Evolutionary conservation across 2,888 invertebrate genomes (phyloP), one percentile per base, ranked within the genome.

Genomic region (Laspeyria flexula): DNA sequence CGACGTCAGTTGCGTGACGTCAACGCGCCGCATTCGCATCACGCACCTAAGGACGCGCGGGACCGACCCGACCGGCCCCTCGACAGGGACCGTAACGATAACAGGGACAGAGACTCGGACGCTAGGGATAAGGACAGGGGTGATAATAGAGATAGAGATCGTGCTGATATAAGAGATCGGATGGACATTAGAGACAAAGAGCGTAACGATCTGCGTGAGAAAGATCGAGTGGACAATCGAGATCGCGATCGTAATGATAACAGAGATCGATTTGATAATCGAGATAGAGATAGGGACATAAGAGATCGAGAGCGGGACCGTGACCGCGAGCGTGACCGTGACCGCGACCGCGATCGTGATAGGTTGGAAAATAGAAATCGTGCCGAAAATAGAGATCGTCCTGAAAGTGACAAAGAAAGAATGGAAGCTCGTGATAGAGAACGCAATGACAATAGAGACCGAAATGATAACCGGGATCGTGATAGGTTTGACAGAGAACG

Each of bases 1-100:
- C 96, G 97, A 57, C 94, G 96, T 18, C 90, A 91, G 55, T 92
- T 79, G 85, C 77, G 86, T 0, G 88, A 88, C 41, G 83, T 68
- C 65, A 85, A 71, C 73, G 86, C 67, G 62, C 86, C 78, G 31
- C 59, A 70, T 16, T 77, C 76, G 38, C 59, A 70, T 16, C 77
- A 71, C 31, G 54, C 71, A 13, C 23, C 66, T 23, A 83, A 87
- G 55, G 87, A 88, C 38, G 56, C 56, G 23, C 82, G 85, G 27
- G 84, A 86, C 34, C 76, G 78, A 37, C 53, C 57, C 13, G 75
- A 74, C 55, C 78, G 64, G 47, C 65, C 73, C 11, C 71, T 73
- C 16, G 87, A 87, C 35, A 71, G 86, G 38, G 90, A 88, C 23
- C 76, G 77, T 34, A 74, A 75, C 38, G 88, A 88, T 23, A 80